Base-by-base conservation (phyloP, 2,888 invertebrate species). In the Coecobrya sp. region DNA sequence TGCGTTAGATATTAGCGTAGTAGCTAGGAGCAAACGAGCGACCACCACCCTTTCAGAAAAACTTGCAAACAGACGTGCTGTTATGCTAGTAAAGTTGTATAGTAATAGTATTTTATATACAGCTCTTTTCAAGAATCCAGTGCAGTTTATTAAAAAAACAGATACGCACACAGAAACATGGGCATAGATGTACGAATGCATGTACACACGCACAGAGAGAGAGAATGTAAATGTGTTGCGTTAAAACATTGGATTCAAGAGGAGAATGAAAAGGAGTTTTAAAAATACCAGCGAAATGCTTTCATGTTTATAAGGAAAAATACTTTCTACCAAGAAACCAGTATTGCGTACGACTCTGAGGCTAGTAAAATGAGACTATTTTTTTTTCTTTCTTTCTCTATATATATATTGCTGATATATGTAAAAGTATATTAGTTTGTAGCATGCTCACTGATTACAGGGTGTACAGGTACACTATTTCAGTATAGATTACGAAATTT, bases 31-130 rank as follows among this genome's bases (percentile, higher is more conserved):
- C 19, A 55, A 27, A 22, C 81, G 16, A 62, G 30, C 27, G 76
- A 73, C 76, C 79, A 55, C 88, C 82, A 89, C 89, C 82, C 89
- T 89, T 82, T 70, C 36, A n/a, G 59, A 79, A 65, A 76, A 68
- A 65, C 79, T 91, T 91, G 90, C 90, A 86, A 91, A 91, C 88
- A 68, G n/a, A 55, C 42, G 30, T 70, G 70, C 70, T n/a, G 36
- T 42, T 27, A 4, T 55, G n/a, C n/a, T n/a, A 52, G 42, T 19
- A 42, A 7, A 36, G 42, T n/a, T 16, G 19, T 5, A 10, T 13
- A 25, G 79, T 22, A 25, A 25, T 65, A 25, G 68, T 30, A 36
- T 36, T 36, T 36, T 36, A 36, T n/a, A 7, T 36, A 36, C 36
- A 36, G 52, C 59, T 62, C 52, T 70, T 70, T 30, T 25, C 22